Percentiles rank a stretch among this genome's conserved stretches.
These are phyloP conservation scores for Drosophila simulans DNA, from an alignment of 1,140 invertebrate genomes.

Conservation along the genomic window DNA sequence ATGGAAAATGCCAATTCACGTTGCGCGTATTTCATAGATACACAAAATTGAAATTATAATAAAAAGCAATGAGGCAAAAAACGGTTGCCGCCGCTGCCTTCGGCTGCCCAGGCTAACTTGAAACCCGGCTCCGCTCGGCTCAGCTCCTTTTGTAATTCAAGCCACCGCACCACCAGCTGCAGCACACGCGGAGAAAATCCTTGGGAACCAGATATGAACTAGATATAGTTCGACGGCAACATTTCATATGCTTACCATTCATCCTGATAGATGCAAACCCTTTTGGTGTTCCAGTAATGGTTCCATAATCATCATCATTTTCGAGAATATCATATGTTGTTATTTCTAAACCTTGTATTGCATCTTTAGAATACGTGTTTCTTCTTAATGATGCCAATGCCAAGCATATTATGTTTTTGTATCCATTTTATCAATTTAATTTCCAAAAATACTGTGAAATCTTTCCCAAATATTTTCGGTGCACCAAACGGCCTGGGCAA, in stretches of 20 bases:
- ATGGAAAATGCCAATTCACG: constrained; percentile 76
- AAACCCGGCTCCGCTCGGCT: constrained; percentile 6
- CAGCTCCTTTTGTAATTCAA: constrained; percentile 76
- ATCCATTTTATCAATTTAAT: no score
- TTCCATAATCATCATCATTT: not conserved
- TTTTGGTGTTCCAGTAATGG: no score
- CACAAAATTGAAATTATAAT: constrained; percentile 76
- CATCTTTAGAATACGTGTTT: no score
- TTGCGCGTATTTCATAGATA: constrained; percentile 69
- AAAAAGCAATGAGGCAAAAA: constrained; percentile 49
- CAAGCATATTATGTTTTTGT: no score
- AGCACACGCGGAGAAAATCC: constrained; percentile 6
- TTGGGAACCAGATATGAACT: not conserved
- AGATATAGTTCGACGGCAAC: not conserved
- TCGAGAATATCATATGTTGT: not conserved
- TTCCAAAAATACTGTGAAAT: no score
- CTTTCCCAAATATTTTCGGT: constrained; percentile 10
- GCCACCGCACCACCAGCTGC: constrained; percentile 55
- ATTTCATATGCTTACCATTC: no score
- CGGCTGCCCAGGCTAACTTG: constrained; percentile 23
- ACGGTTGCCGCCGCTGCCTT: constrained; percentile 33
- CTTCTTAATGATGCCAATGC: no score
- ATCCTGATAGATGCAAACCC: no score
- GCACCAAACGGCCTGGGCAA: constrained; percentile 28
- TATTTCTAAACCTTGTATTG: no score